Evolutionary conservation across 2,888 invertebrate genomes (phyloP).

Genomic region (Monochamus alternatus): DNA sequence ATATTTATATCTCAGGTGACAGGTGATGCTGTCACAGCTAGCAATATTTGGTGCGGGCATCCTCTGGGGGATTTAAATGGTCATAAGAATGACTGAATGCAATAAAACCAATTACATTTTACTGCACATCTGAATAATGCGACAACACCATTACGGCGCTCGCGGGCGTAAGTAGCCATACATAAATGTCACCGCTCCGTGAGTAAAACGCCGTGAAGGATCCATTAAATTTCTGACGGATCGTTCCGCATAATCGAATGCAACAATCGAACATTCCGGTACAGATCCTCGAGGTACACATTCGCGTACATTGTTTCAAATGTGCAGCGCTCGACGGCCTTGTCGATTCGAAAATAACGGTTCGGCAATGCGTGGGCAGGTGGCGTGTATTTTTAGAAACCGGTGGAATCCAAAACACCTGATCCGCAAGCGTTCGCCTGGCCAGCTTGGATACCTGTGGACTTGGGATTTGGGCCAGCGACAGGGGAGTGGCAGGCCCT

Average conservation of each 20-base stretch:
- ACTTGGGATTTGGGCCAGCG: conserved; percentile 41
- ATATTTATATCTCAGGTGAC: not conserved
- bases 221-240: not conserved
- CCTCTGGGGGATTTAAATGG: not conserved
- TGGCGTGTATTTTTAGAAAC: conserved; percentile 52
- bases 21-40: not conserved
- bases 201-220: not conserved
- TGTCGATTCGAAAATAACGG: conserved; percentile 66
- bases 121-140: not conserved
- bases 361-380: conserved; percentile 62
- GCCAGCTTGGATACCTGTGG: conserved; percentile 55
- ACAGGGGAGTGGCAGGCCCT: conserved; percentile 20
- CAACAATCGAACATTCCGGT: conserved; percentile 17
- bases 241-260: not conserved
- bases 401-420: conserved; percentile 64
- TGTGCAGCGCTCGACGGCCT: conserved; percentile 58
- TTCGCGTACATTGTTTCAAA: conserved; percentile 38
- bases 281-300: conserved; percentile 11
- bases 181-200: not conserved
- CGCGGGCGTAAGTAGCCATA: not conserved
- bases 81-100: not conserved
- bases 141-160: not conserved
- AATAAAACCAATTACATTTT: conserved; percentile 4
- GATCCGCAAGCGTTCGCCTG: conserved; percentile 56
- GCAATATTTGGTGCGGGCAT: not conserved